These are phyloP conservation scores for Aquatica leii DNA, from an alignment of 2,888 invertebrate species.

Conservation along the genomic window DNA sequence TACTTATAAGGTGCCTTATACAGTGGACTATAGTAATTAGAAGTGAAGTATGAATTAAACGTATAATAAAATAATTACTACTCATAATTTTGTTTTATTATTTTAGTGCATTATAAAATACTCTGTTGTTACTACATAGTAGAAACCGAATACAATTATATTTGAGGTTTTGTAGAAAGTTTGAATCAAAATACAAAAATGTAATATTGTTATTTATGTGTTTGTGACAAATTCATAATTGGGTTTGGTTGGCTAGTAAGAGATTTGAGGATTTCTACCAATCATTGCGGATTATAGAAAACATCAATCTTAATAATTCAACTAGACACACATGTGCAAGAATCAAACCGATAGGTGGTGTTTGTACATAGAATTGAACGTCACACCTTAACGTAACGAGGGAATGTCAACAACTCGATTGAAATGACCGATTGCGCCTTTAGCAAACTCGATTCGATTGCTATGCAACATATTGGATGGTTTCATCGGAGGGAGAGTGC, in stretches of 20 bases:
- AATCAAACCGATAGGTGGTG: constrained; percentile 32
- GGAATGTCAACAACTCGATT: constrained; percentile 38
- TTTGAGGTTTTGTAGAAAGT: too few relatives aligned
- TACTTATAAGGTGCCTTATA: too few relatives aligned
- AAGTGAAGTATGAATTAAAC: too few relatives aligned
- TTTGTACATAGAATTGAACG: constrained; percentile 33
- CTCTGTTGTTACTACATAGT: too few relatives aligned
- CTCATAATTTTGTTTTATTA: too few relatives aligned
- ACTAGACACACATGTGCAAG: constrained; percentile 38
- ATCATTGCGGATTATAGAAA: constrained; percentile 38
- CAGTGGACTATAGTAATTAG: too few relatives aligned
- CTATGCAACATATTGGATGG: constrained; percentile 49
- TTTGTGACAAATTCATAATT: constrained; percentile 36
- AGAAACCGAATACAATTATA: too few relatives aligned
- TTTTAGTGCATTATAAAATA: too few relatives aligned
- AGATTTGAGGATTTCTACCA: constrained; percentile 37
- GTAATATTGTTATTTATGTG: too few relatives aligned
- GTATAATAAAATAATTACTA: too few relatives aligned
- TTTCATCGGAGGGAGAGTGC: constrained; percentile 50
- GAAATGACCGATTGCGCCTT: constrained; percentile 40
- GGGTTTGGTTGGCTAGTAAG: constrained; percentile 36
- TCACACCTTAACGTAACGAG: constrained; percentile 38
- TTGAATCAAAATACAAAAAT: too few relatives aligned
- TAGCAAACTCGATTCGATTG: constrained; percentile 35
- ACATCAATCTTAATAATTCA: constrained; percentile 46